A percentile compares a stretch with the other conserved stretches of the same genome.
Evolutionary conservation across 2,113 vertebrate genomes (phyloP).

Genomic region (Menura novaehollandiae): DNA sequence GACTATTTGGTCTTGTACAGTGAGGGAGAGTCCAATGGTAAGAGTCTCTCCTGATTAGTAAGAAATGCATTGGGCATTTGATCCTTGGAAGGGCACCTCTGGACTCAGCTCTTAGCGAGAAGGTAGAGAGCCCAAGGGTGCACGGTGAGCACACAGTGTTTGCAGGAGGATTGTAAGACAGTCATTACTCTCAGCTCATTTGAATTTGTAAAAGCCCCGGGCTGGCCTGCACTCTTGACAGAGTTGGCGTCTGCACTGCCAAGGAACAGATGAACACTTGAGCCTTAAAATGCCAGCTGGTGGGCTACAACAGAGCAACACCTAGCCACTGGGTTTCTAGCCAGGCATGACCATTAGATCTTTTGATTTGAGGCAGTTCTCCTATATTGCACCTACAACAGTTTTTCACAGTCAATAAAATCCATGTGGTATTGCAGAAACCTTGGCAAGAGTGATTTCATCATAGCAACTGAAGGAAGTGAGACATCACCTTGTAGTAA

Average conservation of each 20-base stretch:
- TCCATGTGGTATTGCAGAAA: background rate
- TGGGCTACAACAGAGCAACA: background rate
- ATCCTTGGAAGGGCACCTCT: background rate
- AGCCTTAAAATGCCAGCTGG: rapidly evolving
- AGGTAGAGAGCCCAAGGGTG: background rate
- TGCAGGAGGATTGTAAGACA: rapidly evolving
- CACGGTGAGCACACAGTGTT: rapidly evolving
- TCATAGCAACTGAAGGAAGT: background rate
- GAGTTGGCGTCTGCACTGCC: background rate
- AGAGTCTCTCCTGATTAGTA: rapidly evolving
- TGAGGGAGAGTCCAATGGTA: rapidly evolving
- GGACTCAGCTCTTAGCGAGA: rapidly evolving
- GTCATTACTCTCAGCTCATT: background rate
- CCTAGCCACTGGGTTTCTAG: background rate
- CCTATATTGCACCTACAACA: background rate
- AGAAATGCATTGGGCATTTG: background rate
- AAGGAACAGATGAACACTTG: rapidly evolving
- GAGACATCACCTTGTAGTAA: background rate
- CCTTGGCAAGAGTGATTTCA: background rate
- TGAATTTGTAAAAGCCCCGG: background rate
- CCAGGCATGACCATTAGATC: background rate
- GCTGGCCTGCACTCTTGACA: background rate
- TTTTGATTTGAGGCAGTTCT: background rate
- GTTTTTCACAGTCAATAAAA: background rate
- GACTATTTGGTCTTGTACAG: background rate